These are phyloP conservation scores for Acanthopagrus latus DNA, from an alignment of 2,797 vertebrate genomes.

Conservation along the genomic window DNA sequence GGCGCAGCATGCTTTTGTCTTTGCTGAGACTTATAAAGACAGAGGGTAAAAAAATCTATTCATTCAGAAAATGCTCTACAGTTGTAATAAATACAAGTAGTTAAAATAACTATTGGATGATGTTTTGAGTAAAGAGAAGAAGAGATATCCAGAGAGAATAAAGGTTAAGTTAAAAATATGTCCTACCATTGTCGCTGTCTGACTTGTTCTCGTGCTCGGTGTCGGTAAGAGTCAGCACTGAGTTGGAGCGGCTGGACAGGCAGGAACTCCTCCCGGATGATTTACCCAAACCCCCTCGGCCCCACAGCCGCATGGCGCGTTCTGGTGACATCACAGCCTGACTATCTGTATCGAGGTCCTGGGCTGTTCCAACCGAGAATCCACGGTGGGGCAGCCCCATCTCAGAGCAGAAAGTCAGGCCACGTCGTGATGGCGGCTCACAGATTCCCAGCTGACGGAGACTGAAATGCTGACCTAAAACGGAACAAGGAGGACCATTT, in stretches of 20 bases:
- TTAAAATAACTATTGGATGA: background rate
- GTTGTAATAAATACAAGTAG: background rate
- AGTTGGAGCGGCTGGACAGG: conserved; percentile 98
- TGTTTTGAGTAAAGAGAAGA: background rate
- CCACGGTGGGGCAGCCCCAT: conserved; percentile 97
- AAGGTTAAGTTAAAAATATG: background rate
- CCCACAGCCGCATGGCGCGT: conserved; percentile 96
- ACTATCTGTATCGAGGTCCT: conserved; percentile 91
- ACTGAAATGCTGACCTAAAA: conserved; percentile 95
- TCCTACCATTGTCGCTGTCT: conserved; percentile 97
- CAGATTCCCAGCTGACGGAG: conserved; percentile 98
- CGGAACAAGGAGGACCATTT: background rate
- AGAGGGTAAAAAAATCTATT: background rate
- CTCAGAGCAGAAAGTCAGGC: conserved; percentile 96
- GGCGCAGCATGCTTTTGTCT: background rate
- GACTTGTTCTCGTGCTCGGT: conserved; percentile 99
- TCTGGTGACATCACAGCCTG: conserved; percentile 98
- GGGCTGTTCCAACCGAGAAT: conserved; percentile 93
- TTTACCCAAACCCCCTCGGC: conserved; percentile 88
- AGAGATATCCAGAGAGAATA: background rate
- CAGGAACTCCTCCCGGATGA: conserved; percentile 91
- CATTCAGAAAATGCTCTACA: background rate
- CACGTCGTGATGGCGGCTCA: conserved; percentile 94
- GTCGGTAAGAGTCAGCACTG: conserved; percentile 96
- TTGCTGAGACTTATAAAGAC: background rate